A percentile compares a stretch with the other conserved stretches of the same genome.
Conservation (phyloP, 2,113 vertebrate species). For the Rhinichthys klamathensis region DNA sequence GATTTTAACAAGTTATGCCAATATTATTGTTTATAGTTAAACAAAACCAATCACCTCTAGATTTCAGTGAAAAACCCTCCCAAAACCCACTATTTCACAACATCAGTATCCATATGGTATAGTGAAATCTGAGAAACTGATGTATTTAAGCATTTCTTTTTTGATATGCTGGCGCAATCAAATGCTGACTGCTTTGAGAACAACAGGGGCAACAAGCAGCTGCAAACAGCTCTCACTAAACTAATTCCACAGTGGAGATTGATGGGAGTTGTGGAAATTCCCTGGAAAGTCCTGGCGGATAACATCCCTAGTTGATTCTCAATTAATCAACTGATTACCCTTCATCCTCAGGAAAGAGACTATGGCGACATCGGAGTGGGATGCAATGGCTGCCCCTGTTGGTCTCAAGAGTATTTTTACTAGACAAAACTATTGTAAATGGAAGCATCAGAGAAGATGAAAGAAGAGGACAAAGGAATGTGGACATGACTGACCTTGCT, state of each 20-base stretch:
- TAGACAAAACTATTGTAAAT: slow-evolving; percentile 46
- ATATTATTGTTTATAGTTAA: no score
- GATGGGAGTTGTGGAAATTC: slow-evolving; percentile 32
- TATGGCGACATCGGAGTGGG: slow-evolving; percentile 86
- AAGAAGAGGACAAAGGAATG: slow-evolving; percentile 25
- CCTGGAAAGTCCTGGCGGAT: slow-evolving; percentile 27
- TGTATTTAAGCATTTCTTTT: background rate
- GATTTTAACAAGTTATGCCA: no score
- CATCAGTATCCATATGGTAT: background rate
- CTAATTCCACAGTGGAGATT: slow-evolving; percentile 14
- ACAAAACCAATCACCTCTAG: background rate
- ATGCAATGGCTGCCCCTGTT: slow-evolving; percentile 81
- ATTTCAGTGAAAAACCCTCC: background rate
- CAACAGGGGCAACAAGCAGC: background rate
- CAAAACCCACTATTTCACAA: background rate
- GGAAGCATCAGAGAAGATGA: slow-evolving; percentile 25
- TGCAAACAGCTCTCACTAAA: background rate
- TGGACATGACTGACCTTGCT: slow-evolving; percentile 76
- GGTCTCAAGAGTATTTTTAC: slow-evolving; percentile 47
- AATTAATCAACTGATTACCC: slow-evolving; percentile 66
- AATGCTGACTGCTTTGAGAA: background rate
- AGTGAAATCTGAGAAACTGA: background rate
- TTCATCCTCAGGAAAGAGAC: slow-evolving; percentile 70
- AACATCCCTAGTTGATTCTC: slow-evolving; percentile 19
- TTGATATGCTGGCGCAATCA: background rate